Base-by-base conservation (phyloP, 1,140 invertebrate species). In the Propsilocerus akamusi region DNA sequence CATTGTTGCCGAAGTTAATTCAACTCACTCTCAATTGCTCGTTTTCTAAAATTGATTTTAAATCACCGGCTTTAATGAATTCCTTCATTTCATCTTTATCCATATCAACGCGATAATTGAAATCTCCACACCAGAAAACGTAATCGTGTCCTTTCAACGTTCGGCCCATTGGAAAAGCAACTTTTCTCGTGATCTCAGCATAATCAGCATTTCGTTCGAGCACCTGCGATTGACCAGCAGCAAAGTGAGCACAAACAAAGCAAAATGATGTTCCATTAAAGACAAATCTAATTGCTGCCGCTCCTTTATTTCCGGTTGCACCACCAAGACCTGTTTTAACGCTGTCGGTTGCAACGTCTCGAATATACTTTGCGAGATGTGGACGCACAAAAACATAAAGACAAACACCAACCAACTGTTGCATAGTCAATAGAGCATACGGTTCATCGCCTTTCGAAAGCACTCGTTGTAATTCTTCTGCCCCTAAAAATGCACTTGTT, bases 41-140 rank as follows among this genome's bases (percentile, higher is more conserved):
- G 60, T 78, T 72, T 54, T 85, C 76, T 17, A 95, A 66, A 41
- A 99, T 75, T 41, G 80, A 69, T 51, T 78, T 68, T 53, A 88
- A 78, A 61, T 96, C 85, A 52, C 85, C 78, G 51, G 78, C 74
- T 47, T 76, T 76, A 2, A 97, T 77, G 52, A 86, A 69, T 50
- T 87, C 80, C 63, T 94, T 90, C 52, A 97, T 83, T 62, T 97
- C 88, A 11, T 97, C 93, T 62, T 92, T 93, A 49, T 87, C 81
- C 74, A 98, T 79, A 64, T 97, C 94, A 52, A 99, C 84, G 50
- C 97, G 75, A 63, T 99, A 99, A 66, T 99, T 99, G 67, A 99
- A 99, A 72, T 99, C 97, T 0, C 97, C 97, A 67, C 93, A 95
- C 95, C 96, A 99, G 66, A 99, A 98, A 0, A 99, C 81, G 67